Evolutionary conservation across 1,140 invertebrate genomes (phyloP).

Genomic region (Alviniconcha marisindica): DNA sequence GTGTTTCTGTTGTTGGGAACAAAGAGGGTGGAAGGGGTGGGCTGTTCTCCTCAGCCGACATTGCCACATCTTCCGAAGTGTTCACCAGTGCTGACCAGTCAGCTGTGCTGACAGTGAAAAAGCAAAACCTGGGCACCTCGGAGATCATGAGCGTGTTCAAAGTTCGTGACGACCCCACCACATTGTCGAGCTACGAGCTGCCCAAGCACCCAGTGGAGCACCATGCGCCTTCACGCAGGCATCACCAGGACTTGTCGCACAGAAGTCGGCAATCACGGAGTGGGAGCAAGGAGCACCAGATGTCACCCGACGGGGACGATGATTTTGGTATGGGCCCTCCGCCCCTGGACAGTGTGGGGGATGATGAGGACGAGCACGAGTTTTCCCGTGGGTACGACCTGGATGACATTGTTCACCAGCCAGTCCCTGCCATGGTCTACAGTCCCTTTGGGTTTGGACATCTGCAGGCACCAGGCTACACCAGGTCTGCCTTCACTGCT

Average conservation of each 20-base stretch:
- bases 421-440: slow-evolving; percentile 41
- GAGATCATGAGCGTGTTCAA: slow-evolving; percentile 69
- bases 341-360: slow-evolving; percentile 50
- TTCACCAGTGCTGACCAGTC: slow-evolving; percentile 20
- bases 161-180: slow-evolving; percentile 59
- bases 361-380: slow-evolving; percentile 51
- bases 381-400: slow-evolving; percentile 53
- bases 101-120: slow-evolving; percentile 61
- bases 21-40: slow-evolving; percentile 30
- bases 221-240: background rate
- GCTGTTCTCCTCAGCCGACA: slow-evolving; percentile 32
- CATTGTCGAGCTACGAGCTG: slow-evolving; percentile 47
- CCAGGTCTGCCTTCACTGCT: slow-evolving; percentile 4
- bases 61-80: background rate
- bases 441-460: slow-evolving; percentile 40
- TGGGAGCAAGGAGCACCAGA: slow-evolving; percentile 18
- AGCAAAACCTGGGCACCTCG: slow-evolving; percentile 58
- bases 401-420: slow-evolving; percentile 45
- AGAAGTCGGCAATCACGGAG: background rate
- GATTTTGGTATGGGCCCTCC: slow-evolving; percentile 45
- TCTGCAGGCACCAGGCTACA: background rate
- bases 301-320: slow-evolving; percentile 42
- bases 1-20: background rate
- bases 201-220: slow-evolving; percentile 8
- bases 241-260: background rate